Evolutionary conservation across 1,140 invertebrate species (phyloP), one percentile per base, ranked within the genome.

Genomic region (Caenorhabditis remanei): DNA sequence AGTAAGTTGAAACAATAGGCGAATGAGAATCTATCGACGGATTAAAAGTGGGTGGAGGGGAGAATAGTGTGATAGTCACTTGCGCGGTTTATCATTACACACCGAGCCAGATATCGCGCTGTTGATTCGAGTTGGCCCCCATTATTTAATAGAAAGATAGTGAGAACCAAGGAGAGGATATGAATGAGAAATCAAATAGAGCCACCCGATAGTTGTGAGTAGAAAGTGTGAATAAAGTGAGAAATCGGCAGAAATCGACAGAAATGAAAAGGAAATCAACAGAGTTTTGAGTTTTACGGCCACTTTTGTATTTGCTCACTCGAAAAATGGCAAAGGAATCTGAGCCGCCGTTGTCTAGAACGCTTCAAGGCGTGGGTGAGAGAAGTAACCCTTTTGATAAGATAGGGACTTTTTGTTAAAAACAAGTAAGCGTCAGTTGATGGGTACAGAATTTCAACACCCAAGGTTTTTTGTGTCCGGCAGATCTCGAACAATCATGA

Each of bases 61-160:
- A 50, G 46, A 79, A 50, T 79, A 79, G 71, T 79, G 71, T 79
- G 46, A 79, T 79, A 79, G 71, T 50, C 43, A 79, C 43, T 79
- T 50, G 71, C 71, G 71, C 71, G 71, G 71, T 79, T 79, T 50
- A 79, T 79, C 46, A 79, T 79, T 79, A 79, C 71, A 79, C 71
- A 79, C 71, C 71, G n/a, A 79, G 71, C 71, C 71, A 79, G 46
- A 79, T 79, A 79, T 79, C 71, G 71, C 71, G 71, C 71, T 11
- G 71, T 79, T 79, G 43, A 50, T 79, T 79, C 71, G 46, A 79
- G 46, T 40, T 40, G 24, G 6, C 16, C 61, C 61, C 32, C 67
- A 79, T 19, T 79, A 79, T 79, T 79, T 79, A 46, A 50, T 50
- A 24, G 46, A 50, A 53, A 79, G 71, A 79, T 79, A 50, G 46